A percentile compares a stretch with the other conserved stretches of the same genome.
Conservation (phyloP, 2,113 vertebrate species). For the Pelobates fuscus region DNA sequence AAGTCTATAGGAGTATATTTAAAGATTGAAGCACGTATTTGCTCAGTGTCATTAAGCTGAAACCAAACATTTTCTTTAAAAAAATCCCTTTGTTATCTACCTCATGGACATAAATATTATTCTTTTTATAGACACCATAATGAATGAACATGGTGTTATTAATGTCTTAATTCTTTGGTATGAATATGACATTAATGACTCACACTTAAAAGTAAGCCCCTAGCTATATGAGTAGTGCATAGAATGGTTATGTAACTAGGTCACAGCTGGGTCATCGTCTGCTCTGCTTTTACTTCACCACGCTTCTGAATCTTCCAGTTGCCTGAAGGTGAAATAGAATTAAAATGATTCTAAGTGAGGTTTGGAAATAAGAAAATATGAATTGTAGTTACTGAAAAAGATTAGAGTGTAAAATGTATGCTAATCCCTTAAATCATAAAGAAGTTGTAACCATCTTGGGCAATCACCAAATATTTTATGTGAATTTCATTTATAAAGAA, state of each 20-base stretch:
- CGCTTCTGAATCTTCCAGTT: constrained; percentile 12
- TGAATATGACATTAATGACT: constrained; percentile 35
- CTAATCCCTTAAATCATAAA: no score
- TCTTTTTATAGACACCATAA: background rate
- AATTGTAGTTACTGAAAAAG: background rate
- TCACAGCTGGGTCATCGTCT: constrained; percentile 22
- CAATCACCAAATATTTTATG: no score
- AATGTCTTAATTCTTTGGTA: constrained; percentile 28
- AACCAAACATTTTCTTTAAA: background rate
- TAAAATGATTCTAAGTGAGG: background rate
- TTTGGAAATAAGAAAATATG: background rate
- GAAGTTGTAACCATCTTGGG: no score
- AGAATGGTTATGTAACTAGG: constrained; percentile 29
- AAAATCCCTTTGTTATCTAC: no score
- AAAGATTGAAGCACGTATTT: background rate
- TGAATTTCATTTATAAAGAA: no score
- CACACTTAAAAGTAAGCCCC: constrained; percentile 26
- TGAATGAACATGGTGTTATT: constrained; percentile 40
- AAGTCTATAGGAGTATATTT: background rate
- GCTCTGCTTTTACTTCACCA: constrained; percentile 8
- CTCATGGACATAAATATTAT: background rate
- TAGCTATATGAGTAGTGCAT: background rate
- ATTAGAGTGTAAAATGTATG: background rate
- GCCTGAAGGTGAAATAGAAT: constrained; percentile 16
- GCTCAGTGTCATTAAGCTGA: no score